Conservation (phyloP, 2,888 invertebrate genomes). For the Synergus itoensis region DNA sequence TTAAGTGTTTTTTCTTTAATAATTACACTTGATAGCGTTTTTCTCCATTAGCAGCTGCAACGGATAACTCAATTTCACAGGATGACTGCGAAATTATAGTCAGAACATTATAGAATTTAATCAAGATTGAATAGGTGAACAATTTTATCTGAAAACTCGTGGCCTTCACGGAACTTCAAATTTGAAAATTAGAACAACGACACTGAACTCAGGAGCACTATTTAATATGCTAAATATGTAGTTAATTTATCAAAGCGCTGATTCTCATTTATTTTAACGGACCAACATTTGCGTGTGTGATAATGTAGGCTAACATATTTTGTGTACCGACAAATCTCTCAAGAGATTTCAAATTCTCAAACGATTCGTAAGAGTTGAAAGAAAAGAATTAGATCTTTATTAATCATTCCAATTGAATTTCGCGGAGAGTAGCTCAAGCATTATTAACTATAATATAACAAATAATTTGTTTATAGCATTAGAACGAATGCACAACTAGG, state of each 20-base stretch:
- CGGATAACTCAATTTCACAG: conserved; percentile 5
- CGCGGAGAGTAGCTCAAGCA: background rate
- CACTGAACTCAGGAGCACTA: background rate
- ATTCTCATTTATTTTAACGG: background rate
- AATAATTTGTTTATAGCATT: background rate
- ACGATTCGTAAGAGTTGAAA: background rate
- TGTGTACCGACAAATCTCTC: background rate
- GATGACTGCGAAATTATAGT: background rate
- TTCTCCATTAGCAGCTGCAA: conserved; percentile 7
- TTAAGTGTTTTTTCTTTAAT: conserved; percentile 1
- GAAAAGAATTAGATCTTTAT: background rate
- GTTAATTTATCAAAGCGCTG: background rate
- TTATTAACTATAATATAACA: background rate
- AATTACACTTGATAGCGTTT: background rate
- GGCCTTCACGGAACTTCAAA: background rate
- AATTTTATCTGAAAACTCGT: background rate
- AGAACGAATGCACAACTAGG: background rate
- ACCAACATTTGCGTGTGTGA: conserved; percentile 13
- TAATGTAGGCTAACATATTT: background rate
- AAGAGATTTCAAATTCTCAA: background rate
- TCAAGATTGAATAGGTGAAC: background rate
- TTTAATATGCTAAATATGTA: background rate
- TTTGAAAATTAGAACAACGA: background rate
- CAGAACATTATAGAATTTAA: background rate
- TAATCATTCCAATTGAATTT: background rate